These are phyloP conservation scores for Phlogophora meticulosa DNA, from an alignment of 2,888 invertebrate genomes.

Conservation along the genomic window DNA sequence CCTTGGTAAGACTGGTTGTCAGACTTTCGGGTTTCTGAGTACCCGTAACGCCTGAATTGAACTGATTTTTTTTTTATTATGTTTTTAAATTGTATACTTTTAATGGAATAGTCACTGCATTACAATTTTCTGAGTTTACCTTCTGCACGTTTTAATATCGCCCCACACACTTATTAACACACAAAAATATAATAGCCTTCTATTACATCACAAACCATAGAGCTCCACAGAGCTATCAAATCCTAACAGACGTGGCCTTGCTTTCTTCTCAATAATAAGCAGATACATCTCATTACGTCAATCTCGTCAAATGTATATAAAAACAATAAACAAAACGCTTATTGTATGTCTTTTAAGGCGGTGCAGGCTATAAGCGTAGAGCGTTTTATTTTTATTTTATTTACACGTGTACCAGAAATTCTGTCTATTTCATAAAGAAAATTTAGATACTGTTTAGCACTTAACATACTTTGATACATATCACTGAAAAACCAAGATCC, in stretches of 20 bases:
- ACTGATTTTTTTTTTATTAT: too few species aligned
- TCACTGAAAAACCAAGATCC: too few species aligned
- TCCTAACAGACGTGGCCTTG: conserved; percentile 51
- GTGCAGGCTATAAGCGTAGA: conserved; percentile 1
- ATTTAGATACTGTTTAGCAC: background rate
- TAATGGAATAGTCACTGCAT: background rate
- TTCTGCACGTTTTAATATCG: background rate
- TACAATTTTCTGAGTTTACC: background rate
- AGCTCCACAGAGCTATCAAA: conserved; percentile 37
- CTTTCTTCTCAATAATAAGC: conserved; percentile 62
- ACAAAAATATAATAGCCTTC: conserved; percentile 6
- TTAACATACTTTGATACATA: too few species aligned
- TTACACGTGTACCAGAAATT: too few species aligned
- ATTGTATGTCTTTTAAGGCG: conserved; percentile 64
- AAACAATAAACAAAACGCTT: conserved; percentile 77
- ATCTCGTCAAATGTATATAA: conserved; percentile 64
- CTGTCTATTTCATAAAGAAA: too few species aligned
- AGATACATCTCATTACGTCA: conserved; percentile 58
- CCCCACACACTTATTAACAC: conserved; percentile 18
- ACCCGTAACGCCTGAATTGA: too few species aligned
- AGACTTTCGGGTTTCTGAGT: too few species aligned
- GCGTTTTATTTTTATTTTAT: conserved; percentile 11
- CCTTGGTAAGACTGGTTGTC: too few species aligned
- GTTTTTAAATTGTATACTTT: too few species aligned
- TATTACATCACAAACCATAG: conserved; percentile 21